Percentiles rank a stretch among this genome's conserved stretches.
phyloP scores from a whole-genome alignment of 1,140 invertebrate genomes.

The Eriocheir sinensis region DNA sequence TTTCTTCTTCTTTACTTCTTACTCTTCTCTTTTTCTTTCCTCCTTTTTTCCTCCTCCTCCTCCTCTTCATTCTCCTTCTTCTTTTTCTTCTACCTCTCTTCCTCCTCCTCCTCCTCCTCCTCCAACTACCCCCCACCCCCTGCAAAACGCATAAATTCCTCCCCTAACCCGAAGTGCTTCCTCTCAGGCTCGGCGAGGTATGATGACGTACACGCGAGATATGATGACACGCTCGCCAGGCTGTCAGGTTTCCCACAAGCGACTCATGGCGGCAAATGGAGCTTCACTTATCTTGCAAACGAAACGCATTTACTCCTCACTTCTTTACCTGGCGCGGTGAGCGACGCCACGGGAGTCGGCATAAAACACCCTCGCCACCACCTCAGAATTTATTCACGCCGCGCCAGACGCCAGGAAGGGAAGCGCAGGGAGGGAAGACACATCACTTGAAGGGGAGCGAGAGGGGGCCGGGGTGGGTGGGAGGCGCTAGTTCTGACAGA shows the following conservation, averaged over 20 bases:
- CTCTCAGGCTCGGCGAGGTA: background rate
- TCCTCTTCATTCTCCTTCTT: background rate
- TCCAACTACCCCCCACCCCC: background rate
- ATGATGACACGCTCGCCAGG: background rate
- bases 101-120: background rate
- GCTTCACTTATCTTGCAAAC: background rate
- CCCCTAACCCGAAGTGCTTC: background rate
- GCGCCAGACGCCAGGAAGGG: background rate
- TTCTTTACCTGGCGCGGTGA: constrained; percentile 12
- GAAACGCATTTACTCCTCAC: background rate
- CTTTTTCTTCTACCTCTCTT: background rate
- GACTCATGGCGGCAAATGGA: background rate
- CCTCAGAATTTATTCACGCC: background rate
- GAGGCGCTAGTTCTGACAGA: too few species aligned
- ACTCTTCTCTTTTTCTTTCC: too few species aligned
- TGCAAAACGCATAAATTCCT: too few species aligned
- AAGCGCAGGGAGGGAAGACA: background rate
- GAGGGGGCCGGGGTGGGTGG: too few species aligned
- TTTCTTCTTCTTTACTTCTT: background rate
- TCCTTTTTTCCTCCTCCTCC: background rate
- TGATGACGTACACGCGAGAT: background rate
- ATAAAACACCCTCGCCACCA: background rate
- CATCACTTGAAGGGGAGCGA: too few species aligned
- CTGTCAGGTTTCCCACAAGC: background rate
- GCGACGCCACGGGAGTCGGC: background rate